Percentiles rank a stretch among this genome's conserved stretches.
Evolutionary conservation across 2,113 vertebrate species (phyloP).

Genomic region (Megaceryle maxima): DNA sequence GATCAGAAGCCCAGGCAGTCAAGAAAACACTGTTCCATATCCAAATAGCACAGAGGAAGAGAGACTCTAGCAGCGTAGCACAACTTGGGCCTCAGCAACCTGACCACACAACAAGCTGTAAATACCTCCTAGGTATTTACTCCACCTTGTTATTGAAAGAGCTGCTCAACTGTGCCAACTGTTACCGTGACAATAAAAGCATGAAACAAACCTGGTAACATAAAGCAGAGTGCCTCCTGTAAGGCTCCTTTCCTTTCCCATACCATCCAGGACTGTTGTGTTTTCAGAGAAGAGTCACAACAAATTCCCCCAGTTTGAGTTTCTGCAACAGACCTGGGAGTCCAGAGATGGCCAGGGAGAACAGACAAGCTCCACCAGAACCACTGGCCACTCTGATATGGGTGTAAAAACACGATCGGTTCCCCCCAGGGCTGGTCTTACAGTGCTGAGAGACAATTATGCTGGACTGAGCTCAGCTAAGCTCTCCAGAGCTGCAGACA

Average conservation of each 20-base stretch:
- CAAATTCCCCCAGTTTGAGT: neutral
- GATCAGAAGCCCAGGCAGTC: neutral
- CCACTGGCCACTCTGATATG: neutral
- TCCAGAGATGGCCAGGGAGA: neutral
- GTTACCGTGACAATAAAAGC: neutral
- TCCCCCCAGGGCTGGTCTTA: neutral
- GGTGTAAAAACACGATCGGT: neutral
- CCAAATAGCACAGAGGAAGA: neutral
- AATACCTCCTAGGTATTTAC: neutral
- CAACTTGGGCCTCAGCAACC: neutral
- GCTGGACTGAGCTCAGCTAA: neutral
- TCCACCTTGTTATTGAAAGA: neutral
- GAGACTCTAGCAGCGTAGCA: neutral
- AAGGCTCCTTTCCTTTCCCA: neutral
- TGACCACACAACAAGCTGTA: neutral
- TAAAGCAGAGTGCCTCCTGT: neutral
- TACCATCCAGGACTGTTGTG: neutral
- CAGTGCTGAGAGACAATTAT: neutral
- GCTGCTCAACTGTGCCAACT: neutral
- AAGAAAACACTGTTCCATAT: neutral
- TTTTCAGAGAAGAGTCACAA: neutral
- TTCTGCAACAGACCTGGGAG: neutral
- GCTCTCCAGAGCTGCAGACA: neutral
- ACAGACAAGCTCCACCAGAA: neutral
- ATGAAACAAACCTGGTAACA: neutral